Percentiles rank a stretch among this genome's conserved stretches.
Conservation (phyloP, 2,797 vertebrate species). For the Diglossa cyanea region DNA sequence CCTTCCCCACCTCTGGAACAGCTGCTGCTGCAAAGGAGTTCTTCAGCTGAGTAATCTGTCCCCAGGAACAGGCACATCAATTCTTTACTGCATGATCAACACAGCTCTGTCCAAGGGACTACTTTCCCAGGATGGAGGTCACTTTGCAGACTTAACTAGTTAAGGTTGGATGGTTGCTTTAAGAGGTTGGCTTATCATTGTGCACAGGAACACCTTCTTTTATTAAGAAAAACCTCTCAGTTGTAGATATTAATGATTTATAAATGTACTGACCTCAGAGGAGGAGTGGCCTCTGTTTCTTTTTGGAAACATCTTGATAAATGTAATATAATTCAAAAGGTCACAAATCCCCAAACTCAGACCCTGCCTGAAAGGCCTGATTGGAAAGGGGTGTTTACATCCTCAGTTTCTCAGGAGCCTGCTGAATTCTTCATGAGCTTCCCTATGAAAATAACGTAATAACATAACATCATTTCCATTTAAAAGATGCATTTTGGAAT, state of each 20-base stretch:
- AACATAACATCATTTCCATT: not conserved
- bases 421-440: not conserved
- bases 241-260: not conserved
- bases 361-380: not conserved
- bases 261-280: not conserved
- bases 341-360: not conserved
- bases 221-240: not conserved
- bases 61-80: not conserved
- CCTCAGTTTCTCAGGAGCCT: not conserved
- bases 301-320: not conserved
- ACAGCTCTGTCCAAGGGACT: not conserved
- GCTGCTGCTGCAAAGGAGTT: not conserved
- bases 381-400: not conserved
- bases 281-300: not conserved
- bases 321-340: not conserved
- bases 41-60: not conserved
- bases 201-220: not conserved
- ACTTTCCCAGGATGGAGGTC: not conserved
- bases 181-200: not conserved
- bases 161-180: not conserved
- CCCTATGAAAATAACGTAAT: not conserved
- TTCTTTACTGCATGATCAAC: not conserved
- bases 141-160: not conserved
- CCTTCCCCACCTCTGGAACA: not conserved
- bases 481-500: constrained; percentile 8